Evolutionary conservation across 2,888 invertebrate genomes (phyloP).

Genomic region (Scaptomyza caliginosa): DNA sequence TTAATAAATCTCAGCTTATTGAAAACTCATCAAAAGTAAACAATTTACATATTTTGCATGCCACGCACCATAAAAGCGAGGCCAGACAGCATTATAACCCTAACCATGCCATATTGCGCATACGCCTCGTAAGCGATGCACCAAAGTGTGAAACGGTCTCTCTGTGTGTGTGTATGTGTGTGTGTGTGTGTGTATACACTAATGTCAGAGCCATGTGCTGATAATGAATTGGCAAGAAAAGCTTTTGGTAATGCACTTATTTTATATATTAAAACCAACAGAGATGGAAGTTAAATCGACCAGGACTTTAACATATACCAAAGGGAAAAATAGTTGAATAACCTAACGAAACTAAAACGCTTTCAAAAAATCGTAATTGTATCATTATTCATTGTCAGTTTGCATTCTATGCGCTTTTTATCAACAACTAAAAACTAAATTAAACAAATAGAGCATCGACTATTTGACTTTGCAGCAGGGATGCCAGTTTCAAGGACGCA

Average conservation of each 20-base stretch:
- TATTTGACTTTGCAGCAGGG: slow-evolving; percentile 20
- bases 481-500: slow-evolving; percentile 33
- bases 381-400: not conserved
- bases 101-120: slow-evolving; percentile 31
- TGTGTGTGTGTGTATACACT: slow-evolving; percentile 24
- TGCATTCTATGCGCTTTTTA: not conserved
- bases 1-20: slow-evolving; percentile 2
- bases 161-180: slow-evolving; percentile 14
- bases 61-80: slow-evolving; percentile 30
- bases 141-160: slow-evolving; percentile 48
- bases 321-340: too few species aligned
- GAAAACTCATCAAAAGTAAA: slow-evolving; percentile 19
- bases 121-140: slow-evolving; percentile 36
- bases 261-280: not conserved
- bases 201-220: slow-evolving; percentile 24
- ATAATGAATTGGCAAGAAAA: slow-evolving; percentile 41
- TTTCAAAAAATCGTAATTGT: too few species aligned
- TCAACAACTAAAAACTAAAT: slow-evolving; percentile 12
- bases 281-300: too few species aligned
- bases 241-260: not conserved
- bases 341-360: too few species aligned
- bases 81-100: slow-evolving; percentile 5
- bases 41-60: slow-evolving; percentile 18
- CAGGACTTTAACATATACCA: too few species aligned
- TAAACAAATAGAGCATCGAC: slow-evolving; percentile 16